A percentile compares a stretch with the other conserved stretches of the same genome.
Conservation (phyloP, 2,797 vertebrate species). For the Pantherophis vulpinus region DNA sequence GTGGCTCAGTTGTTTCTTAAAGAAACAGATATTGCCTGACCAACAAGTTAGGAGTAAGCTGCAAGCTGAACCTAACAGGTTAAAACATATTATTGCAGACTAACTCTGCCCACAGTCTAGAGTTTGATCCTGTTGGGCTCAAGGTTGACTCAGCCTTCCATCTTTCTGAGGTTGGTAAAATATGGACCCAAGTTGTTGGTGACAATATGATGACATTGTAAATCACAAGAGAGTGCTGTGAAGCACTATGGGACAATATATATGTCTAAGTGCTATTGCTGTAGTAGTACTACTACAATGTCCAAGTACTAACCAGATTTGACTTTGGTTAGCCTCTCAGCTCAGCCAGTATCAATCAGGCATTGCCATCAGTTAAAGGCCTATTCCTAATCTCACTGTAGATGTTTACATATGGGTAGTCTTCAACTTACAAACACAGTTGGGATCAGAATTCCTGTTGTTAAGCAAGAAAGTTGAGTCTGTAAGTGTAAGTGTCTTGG, state of each 20-base stretch:
- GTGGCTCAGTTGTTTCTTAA: too few relatives aligned
- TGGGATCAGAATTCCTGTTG: background rate
- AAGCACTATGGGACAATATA: background rate
- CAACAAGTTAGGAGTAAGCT: too few relatives aligned
- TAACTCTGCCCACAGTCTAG: background rate
- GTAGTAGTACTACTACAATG: background rate
- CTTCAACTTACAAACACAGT: background rate
- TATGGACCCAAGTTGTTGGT: background rate
- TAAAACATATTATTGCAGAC: background rate
- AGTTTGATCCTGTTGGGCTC: background rate
- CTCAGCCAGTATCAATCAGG: background rate
- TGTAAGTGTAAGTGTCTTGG: background rate
- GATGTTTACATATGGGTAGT: background rate
- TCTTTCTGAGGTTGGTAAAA: background rate
- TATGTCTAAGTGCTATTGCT: background rate
- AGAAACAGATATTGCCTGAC: too few relatives aligned
- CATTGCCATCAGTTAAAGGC: background rate
- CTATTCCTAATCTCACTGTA: background rate
- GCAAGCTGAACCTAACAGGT: too few relatives aligned
- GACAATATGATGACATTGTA: background rate
- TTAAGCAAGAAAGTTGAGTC: background rate
- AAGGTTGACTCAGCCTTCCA: background rate
- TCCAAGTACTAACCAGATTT: background rate
- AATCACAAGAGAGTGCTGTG: background rate
- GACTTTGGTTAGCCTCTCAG: background rate